These are phyloP conservation scores for Leptinotarsa peninsularis DNA, from an alignment of 2,888 invertebrate genomes.

Conservation along the genomic window DNA sequence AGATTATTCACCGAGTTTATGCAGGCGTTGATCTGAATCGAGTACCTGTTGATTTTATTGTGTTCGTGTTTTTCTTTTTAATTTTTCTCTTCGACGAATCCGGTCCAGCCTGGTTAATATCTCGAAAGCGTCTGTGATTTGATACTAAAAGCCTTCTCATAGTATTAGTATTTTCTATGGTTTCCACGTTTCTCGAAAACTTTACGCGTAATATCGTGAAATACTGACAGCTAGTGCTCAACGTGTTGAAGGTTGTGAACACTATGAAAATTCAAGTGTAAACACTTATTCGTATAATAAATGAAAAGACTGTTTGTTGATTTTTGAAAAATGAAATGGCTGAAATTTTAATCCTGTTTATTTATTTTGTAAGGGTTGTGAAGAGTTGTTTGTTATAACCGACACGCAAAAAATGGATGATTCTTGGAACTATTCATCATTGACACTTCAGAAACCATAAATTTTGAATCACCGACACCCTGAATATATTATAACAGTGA, in stretches of 20 bases:
- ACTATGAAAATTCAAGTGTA: slow-evolving; percentile 50
- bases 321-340: slow-evolving; percentile 47
- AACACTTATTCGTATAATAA: slow-evolving; percentile 46
- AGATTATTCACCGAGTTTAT: background rate
- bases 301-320: slow-evolving; percentile 58
- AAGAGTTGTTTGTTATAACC: background rate
- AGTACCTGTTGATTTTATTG: background rate
- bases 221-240: slow-evolving; percentile 56
- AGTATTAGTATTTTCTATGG: slow-evolving; percentile 48
- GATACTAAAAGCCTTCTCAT: slow-evolving; percentile 55
- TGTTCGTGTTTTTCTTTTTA: background rate
- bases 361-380: slow-evolving; percentile 39
- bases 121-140: slow-evolving; percentile 56
- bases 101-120: slow-evolving; percentile 40
- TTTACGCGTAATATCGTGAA: slow-evolving; percentile 55
- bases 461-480: background rate
- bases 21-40: background rate
- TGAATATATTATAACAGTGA: no score
- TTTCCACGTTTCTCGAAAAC: slow-evolving; percentile 43
- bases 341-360: slow-evolving; percentile 42
- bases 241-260: slow-evolving; percentile 61
- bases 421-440: background rate
- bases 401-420: background rate
- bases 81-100: slow-evolving; percentile 18
- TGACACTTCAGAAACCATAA: background rate